These are phyloP conservation scores for Dinothrombium tinctorium DNA, from an alignment of 1,140 invertebrate genomes.

Conservation along the genomic window DNA sequence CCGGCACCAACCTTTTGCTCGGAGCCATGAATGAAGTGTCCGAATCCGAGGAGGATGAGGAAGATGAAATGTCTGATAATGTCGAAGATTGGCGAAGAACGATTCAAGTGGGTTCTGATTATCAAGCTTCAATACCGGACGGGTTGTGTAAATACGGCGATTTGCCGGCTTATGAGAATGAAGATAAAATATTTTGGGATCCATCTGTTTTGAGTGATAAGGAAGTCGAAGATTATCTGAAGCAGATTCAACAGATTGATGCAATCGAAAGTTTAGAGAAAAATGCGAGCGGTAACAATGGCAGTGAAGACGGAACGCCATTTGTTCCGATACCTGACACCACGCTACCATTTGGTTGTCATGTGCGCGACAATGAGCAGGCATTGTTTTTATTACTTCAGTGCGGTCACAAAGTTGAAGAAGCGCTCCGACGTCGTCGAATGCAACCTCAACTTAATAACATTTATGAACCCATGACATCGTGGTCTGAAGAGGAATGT, in stretches of 20 bases:
- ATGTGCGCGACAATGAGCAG: conserved; percentile 72
- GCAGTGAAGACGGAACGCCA: not conserved
- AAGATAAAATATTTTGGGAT: conserved; percentile 83
- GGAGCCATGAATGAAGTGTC: not conserved
- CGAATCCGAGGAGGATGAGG: conserved; percentile 10
- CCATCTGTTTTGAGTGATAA: conserved; percentile 45
- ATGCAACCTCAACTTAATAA: conserved; percentile 44
- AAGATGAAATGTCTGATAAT: conserved; percentile 4
- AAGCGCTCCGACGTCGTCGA: conserved; percentile 52
- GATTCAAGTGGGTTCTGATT: conserved; percentile 85
- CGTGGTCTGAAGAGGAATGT: conserved; percentile 95
- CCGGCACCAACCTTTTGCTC: not conserved
- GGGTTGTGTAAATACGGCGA: conserved; percentile 60
- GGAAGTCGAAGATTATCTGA: conserved; percentile 22
- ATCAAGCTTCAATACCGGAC: conserved; percentile 76
- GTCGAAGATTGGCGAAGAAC: conserved; percentile 26
- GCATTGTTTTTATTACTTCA: conserved; percentile 71
- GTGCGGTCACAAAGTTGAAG: conserved; percentile 79
- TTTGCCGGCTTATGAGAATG: conserved; percentile 76
- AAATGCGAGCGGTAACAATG: not conserved
- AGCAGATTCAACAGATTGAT: not conserved
- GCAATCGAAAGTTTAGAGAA: not conserved
- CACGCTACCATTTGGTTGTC: conserved; percentile 19
- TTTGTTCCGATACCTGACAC: not conserved
- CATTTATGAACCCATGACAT: conserved; percentile 37